These are phyloP conservation scores for Thunnus thynnus DNA, from an alignment of 2,113 vertebrate genomes.

Conservation along the genomic window DNA sequence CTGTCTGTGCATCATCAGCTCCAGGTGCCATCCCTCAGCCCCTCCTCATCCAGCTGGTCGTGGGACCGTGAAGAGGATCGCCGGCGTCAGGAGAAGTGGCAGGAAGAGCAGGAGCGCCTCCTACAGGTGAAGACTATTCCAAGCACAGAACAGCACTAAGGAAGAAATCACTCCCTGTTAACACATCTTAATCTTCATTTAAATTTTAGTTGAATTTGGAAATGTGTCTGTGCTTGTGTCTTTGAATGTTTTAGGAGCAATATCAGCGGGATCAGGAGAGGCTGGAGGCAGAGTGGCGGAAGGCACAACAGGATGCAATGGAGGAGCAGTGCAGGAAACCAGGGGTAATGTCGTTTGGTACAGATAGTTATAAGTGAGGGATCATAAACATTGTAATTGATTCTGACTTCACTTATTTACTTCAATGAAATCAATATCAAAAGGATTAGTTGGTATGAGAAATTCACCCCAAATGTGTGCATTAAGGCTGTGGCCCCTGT, in stretches of 20 bases:
- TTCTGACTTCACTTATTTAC: too few relatives aligned
- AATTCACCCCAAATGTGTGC: too few relatives aligned
- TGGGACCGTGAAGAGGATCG: conserved; percentile 95
- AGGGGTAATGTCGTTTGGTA: conserved; percentile 29
- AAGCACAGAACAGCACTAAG: background rate
- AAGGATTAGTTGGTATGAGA: too few relatives aligned
- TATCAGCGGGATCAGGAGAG: conserved; percentile 93
- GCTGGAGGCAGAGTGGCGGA: conserved; percentile 91
- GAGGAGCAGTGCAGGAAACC: conserved; percentile 76
- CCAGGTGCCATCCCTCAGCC: conserved; percentile 91
- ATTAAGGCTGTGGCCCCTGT: too few relatives aligned
- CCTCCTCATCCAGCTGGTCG: conserved; percentile 88
- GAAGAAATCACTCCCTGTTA: background rate
- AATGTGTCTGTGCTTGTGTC: conserved; percentile 6
- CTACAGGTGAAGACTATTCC: conserved; percentile 87
- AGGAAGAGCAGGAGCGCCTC: conserved; percentile 94
- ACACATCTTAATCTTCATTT: background rate
- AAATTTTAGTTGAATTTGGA: background rate
- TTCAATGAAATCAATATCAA: too few relatives aligned
- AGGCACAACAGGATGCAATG: conserved; percentile 88
- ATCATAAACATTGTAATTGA: background rate
- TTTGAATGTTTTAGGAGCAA: conserved; percentile 87
- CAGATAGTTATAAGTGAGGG: background rate
- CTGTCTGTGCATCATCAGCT: conserved; percentile 82
- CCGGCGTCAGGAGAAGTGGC: conserved; percentile 94